These are phyloP conservation scores for Artemia franciscana DNA, from an alignment of 1,140 invertebrate species.

Conservation along the genomic window DNA sequence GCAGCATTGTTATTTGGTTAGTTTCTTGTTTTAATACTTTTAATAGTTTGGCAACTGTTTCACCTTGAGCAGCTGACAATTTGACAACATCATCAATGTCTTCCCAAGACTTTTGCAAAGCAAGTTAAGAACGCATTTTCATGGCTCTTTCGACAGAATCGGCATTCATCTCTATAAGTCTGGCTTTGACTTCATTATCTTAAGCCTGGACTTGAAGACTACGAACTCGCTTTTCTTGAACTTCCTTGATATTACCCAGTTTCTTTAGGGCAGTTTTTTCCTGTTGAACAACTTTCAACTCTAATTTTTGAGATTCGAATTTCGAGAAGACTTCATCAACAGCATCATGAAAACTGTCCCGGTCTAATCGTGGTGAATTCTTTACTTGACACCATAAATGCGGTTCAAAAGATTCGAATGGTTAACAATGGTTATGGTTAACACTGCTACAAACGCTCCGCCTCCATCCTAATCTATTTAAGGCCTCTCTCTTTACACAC, in stretches of 20 bases:
- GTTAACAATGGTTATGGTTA: too few species aligned
- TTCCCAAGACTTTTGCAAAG: conserved; percentile 79
- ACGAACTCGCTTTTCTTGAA: conserved; percentile 66
- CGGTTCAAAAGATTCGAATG: conserved; percentile 82
- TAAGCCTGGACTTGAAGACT: conserved; percentile 53
- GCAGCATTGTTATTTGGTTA: conserved; percentile 65
- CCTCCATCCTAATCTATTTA: too few species aligned
- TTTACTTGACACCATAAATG: conserved; percentile 44
- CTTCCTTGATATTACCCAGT: conserved; percentile 82
- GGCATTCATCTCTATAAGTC: conserved; percentile 76
- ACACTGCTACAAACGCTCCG: too few species aligned
- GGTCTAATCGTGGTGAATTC: conserved; percentile 33
- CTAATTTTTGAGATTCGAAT: conserved; percentile 82
- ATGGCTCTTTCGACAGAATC: conserved; percentile 64
- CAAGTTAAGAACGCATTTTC: conserved; percentile 61
- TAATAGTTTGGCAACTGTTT: conserved; percentile 58
- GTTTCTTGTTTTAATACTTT: conserved; percentile 65
- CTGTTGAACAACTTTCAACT: conserved; percentile 69
- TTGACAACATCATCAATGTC: conserved; percentile 67
- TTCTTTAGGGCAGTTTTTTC: conserved; percentile 70
- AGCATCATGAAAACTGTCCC: conserved; percentile 57
- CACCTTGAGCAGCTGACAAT: conserved; percentile 50
- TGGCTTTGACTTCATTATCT: conserved; percentile 54
- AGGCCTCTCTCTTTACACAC: too few species aligned
- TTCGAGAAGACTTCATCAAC: conserved; percentile 94